Evolutionary conservation across 2,888 invertebrate species (phyloP), one percentile per base, ranked within the genome.

Genomic region (Conistra vaccinii): DNA sequence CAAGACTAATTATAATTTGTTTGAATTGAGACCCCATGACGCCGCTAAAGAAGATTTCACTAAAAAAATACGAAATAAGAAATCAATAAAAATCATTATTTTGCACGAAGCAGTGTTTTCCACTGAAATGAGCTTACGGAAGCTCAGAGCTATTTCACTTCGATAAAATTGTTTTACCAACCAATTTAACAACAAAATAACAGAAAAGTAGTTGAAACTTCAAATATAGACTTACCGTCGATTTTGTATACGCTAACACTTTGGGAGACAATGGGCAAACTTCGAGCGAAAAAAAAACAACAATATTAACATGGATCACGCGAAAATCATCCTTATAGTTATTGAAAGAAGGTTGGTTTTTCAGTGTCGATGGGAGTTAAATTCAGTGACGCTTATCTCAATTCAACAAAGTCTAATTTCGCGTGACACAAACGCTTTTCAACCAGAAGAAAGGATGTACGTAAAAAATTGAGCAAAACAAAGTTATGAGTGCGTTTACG

Each of bases 161-260:
- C 80, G 70, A 76, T 73, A 73, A 81, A 84, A 79, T 76, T 81
- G 77, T 81, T 80, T 79, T 80, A 71, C 75, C 80, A 80, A 76
- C 71, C 82, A 84, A 87, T 87, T 87, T 75, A 78, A 81, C 86
- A 84, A 58, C 45, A 66, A 81, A 81, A 80, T 67, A 85, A 81
- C 73, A 73, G 65, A 66, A 80, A 87, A 86, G 81, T 81, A 84
- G 83, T 86, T 73, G 69, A 80, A 87, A 87, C 85, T 86, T 85
- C 85, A 86, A 86, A 85, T 81, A 83, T 87, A 87, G 75, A 86
- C 86, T 87, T 87, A 84, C 80, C 70, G 79, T 60, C 66, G 75
- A 87, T 87, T 87, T 83, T 79, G 76, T 86, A 78, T 80, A 86
- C 72, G 72, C 70, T 67, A 60, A 78, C 80, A 79, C 87, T 87